Evolutionary conservation across 2,113 vertebrate genomes (phyloP), one percentile per base, ranked within the genome.

Genomic region (Callorhinus ursinus): DNA sequence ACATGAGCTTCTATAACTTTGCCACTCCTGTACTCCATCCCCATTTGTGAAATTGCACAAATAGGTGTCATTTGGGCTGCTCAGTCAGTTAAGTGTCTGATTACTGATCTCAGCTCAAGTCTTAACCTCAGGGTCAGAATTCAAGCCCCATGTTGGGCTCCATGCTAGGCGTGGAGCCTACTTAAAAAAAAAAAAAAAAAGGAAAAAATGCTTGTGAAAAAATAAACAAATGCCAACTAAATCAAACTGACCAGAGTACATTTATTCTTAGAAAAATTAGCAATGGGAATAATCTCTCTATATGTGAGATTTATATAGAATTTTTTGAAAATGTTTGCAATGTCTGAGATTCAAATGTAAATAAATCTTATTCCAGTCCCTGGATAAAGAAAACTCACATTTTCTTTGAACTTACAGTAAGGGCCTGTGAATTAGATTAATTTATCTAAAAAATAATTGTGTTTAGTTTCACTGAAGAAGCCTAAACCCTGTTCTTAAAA

Each of bases 361-460:
- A 74, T 85, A 63, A 89, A 55, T 57, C 19, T 87, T 84, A 81
- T 57, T 82, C 28, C 15, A 82, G 81, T 67, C 24, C 8, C 63
- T 95, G 57, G 51, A 14, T 51, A 33, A 14, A n/a, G 67, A 16
- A 77, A 87, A 9, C 36, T 90, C 71, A 72, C 33, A 76, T 79
- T 95, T 69, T 42, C 61, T 76, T 80, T 87, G 80, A 80, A 61
- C n/a, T 83, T 85, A 61, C 10, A 80, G 61, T 87, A 88, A 90
- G 88, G 82, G 26, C 18, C 69, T 88, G 22, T 81, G 80, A 65
- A 81, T 71, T 92, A 31, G 36, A 51, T 90, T 81, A 57, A 85
- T 71, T 94, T 85, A 83, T 94, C 61, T 89, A 28, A 84, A 74
- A 86, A 81, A 33, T 69, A 87, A 72, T 33, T 93, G 46, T 83